Conservation (phyloP, 2,113 vertebrate genomes). For the Gavia stellata region DNA sequence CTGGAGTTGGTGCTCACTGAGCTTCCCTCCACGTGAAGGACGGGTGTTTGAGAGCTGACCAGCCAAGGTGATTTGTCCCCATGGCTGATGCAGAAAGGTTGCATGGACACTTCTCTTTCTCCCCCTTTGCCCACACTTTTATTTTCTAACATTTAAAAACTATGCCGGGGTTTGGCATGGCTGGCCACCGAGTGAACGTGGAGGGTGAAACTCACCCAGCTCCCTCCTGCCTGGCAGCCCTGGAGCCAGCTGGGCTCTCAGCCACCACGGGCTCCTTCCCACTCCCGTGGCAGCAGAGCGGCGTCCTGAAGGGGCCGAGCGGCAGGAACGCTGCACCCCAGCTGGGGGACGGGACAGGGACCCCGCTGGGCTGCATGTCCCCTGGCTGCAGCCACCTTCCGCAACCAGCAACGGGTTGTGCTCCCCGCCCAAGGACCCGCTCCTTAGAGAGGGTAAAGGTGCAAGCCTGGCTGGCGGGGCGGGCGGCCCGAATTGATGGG, state of each 20-base stretch:
- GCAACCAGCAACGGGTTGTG: neutral
- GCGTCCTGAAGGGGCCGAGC: accelerated
- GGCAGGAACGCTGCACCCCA: accelerated
- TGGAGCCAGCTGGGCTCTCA: neutral
- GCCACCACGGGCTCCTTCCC: accelerated
- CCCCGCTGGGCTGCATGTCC: neutral
- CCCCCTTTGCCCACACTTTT: accelerated
- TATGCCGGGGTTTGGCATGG: neutral
- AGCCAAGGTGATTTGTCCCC: neutral
- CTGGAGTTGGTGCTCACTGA: neutral
- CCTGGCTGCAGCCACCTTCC: neutral
- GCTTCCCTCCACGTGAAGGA: neutral
- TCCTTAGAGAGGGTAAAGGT: neutral
- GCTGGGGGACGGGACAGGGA: neutral
- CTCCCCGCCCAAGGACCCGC: accelerated
- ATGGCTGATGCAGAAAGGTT: neutral
- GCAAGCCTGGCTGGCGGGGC: neutral
- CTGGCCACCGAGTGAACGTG: accelerated
- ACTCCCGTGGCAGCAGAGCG: neutral
- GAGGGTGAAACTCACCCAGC: neutral
- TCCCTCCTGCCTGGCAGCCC: neutral
- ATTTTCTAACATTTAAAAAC: neutral
- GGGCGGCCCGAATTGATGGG: accelerated
- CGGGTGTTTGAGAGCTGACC: neutral
- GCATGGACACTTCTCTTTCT: neutral